These are phyloP conservation scores for Onchidella celtica DNA, from an alignment of 2,888 invertebrate species.

Conservation along the genomic window DNA sequence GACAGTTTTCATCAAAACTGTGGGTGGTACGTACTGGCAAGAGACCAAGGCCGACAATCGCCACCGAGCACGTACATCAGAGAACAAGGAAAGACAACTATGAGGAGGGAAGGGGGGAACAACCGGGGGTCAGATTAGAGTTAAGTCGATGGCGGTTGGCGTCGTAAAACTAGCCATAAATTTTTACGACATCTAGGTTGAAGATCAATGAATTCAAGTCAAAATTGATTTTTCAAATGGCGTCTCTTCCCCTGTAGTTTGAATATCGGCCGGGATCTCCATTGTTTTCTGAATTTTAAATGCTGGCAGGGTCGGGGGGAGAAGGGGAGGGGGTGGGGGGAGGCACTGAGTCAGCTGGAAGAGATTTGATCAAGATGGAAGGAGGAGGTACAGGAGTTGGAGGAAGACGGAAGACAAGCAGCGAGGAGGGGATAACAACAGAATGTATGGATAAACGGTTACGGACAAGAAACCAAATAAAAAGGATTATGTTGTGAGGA, in stretches of 20 bases:
- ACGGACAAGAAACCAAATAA: too few species aligned
- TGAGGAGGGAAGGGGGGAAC: background rate
- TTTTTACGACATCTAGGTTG: conserved; percentile 8
- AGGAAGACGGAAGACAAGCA: background rate
- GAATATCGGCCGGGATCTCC: background rate
- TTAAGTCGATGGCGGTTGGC: background rate
- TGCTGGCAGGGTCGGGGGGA: background rate
- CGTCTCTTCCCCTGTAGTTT: background rate
- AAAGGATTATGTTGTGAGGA: too few species aligned
- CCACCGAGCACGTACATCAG: too few species aligned
- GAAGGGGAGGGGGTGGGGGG: background rate
- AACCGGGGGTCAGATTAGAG: background rate
- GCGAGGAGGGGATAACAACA: too few species aligned
- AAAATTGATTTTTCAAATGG: conserved; percentile 9
- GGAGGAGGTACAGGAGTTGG: too few species aligned
- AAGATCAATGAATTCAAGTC: conserved; percentile 22
- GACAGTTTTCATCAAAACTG: too few species aligned
- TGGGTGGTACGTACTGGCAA: too few species aligned
- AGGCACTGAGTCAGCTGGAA: too few species aligned
- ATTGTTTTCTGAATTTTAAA: background rate
- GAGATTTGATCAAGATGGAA: too few species aligned
- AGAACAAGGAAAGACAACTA: background rate
- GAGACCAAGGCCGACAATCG: too few species aligned
- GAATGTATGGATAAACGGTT: too few species aligned
- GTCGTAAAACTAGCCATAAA: background rate